Evolutionary conservation across 2,113 vertebrate species (phyloP).

Genomic region (Stictonetta naevosa): DNA sequence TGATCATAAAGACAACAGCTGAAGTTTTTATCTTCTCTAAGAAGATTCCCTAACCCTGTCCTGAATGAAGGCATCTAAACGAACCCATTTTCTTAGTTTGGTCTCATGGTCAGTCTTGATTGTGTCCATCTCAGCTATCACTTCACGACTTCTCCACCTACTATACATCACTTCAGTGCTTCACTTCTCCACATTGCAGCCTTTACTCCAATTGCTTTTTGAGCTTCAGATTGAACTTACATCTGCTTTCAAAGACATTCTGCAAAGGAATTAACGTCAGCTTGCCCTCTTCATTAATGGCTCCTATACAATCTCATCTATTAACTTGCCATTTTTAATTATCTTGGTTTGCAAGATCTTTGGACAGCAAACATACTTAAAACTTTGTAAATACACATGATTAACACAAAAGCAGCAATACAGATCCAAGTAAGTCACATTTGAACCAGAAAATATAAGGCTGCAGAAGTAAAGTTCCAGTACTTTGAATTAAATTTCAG

Average conservation of each 20-base stretch:
- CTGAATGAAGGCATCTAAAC: background rate
- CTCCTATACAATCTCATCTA: background rate
- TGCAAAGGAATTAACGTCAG: background rate
- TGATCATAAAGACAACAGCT: background rate
- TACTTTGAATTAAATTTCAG: background rate
- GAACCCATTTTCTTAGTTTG: background rate
- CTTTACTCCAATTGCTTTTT: background rate
- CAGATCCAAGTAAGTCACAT: background rate
- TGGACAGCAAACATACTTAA: background rate
- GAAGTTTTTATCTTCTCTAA: background rate
- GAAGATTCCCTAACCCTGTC: background rate
- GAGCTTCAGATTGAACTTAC: background rate
- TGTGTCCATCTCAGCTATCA: background rate
- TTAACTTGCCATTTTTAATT: conserved; percentile 17
- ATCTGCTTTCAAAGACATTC: background rate
- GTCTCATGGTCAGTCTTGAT: background rate
- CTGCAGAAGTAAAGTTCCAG: background rate
- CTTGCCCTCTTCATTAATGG: background rate
- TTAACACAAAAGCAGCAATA: background rate
- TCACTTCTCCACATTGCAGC: background rate
- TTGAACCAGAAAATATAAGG: background rate
- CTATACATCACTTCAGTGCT: background rate
- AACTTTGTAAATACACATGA: background rate
- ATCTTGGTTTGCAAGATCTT: background rate
- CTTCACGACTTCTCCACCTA: background rate